phyloP scores from a whole-genome alignment of 2,113 vertebrate genomes.

The Agelaius tricolor region DNA sequence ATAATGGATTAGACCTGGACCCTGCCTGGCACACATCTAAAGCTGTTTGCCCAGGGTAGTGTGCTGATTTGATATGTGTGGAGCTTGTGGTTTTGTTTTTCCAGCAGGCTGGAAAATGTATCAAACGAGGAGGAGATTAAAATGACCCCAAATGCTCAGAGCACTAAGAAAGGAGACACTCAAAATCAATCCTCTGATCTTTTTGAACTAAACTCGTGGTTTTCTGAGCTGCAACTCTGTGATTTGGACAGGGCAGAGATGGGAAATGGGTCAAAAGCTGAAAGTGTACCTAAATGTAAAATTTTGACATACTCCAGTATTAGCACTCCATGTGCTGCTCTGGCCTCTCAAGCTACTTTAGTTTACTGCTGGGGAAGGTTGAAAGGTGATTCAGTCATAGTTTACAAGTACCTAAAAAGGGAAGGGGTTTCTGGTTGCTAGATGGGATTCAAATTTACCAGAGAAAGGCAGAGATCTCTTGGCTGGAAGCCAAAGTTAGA shows the following conservation, averaged over 20 bases:
- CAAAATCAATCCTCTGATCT: not conserved
- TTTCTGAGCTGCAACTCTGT: not conserved
- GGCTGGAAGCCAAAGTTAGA: constrained; percentile 7
- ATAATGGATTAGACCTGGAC: not conserved
- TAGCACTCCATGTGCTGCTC: not conserved
- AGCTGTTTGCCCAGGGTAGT: not conserved
- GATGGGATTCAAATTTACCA: constrained; percentile 9
- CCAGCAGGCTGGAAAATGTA: not conserved
- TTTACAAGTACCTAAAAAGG: constrained; percentile 51
- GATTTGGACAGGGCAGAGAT: not conserved
- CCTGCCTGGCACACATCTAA: not conserved
- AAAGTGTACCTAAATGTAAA: not conserved
- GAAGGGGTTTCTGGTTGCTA: constrained; percentile 36
- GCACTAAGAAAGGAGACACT: not conserved
- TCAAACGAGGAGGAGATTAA: not conserved
- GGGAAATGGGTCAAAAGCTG: not conserved
- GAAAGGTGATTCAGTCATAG: constrained; percentile 35
- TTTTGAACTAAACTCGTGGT: not conserved
- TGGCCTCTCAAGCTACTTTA: not conserved
- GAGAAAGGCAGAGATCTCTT: constrained; percentile 6
- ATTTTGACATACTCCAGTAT: not conserved
- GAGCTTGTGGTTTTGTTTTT: not conserved
- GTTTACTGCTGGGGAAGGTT: constrained; percentile 18
- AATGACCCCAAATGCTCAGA: not conserved
- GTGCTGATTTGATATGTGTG: not conserved